These are phyloP conservation scores for Colossoma macropomum DNA, from an alignment of 2,113 vertebrate species.

Conservation along the genomic window DNA sequence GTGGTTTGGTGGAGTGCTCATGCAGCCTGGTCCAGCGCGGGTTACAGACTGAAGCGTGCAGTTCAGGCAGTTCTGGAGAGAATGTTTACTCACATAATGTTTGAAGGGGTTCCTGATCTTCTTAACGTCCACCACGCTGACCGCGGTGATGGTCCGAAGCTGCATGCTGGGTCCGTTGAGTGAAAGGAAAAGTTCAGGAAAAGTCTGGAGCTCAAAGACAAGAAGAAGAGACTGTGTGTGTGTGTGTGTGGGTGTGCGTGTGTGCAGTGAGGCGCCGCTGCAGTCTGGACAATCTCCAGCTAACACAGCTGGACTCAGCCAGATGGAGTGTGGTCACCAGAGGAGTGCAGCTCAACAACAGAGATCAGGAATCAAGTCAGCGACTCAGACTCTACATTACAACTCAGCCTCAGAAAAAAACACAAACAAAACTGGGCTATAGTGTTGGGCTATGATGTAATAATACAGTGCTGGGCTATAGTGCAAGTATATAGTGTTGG, in stretches of 20 bases:
- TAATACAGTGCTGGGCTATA: too few relatives aligned
- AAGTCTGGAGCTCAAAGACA: neutral
- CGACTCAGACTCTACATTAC: too few relatives aligned
- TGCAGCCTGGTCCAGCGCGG: neutral
- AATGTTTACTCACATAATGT: conserved; percentile 86
- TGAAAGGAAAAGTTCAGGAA: neutral
- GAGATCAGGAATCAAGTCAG: too few relatives aligned
- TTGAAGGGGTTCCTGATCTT: conserved; percentile 94
- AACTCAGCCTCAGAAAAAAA: too few relatives aligned
- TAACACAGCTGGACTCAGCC: neutral
- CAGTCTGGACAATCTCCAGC: neutral
- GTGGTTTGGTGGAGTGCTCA: neutral
- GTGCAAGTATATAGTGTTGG: too few relatives aligned
- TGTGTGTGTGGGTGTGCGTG: neutral
- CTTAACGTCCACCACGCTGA: conserved; percentile 91
- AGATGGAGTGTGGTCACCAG: neutral
- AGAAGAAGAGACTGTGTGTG: neutral
- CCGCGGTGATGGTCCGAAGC: conserved; percentile 84
- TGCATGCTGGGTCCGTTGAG: conserved; percentile 73
- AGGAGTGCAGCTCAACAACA: neutral
- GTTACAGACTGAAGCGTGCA: neutral
- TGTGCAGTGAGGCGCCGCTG: neutral
- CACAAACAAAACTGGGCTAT: too few relatives aligned
- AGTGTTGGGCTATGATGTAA: too few relatives aligned
- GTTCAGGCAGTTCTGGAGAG: conserved; percentile 17